These are phyloP conservation scores for Junonia oenone DNA, from an alignment of 2,888 invertebrate species.

Conservation along the genomic window DNA sequence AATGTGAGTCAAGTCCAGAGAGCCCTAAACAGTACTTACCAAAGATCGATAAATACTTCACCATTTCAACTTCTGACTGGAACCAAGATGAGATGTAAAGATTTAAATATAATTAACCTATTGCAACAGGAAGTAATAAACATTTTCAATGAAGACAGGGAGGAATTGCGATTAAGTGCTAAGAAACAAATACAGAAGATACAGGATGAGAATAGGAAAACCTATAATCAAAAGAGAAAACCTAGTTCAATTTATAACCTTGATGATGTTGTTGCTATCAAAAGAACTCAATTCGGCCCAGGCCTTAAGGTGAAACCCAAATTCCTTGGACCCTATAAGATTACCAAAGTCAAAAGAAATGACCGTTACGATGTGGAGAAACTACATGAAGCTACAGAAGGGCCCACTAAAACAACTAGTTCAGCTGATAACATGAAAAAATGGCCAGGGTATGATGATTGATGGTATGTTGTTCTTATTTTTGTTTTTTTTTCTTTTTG, in stretches of 20 bases:
- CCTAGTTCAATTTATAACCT: background rate
- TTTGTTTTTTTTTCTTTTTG: no score
- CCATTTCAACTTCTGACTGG: constrained; percentile 27
- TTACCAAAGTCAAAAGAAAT: constrained; percentile 34
- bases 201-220: constrained; percentile 27
- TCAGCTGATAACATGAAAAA: constrained; percentile 31
- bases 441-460: background rate
- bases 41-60: no score
- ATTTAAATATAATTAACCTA: constrained; percentile 27
- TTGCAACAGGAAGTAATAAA: constrained; percentile 36
- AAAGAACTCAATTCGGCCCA: constrained; percentile 41
- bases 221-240: constrained; percentile 21
- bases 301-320: constrained; percentile 42
- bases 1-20: background rate
- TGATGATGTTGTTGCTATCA: constrained; percentile 38
- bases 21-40: constrained; percentile 17
- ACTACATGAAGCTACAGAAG: constrained; percentile 27
- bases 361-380: constrained; percentile 41
- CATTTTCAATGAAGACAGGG: constrained; percentile 31
- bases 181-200: background rate
- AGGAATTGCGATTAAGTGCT: constrained; percentile 29
- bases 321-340: constrained; percentile 42
- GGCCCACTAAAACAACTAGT: constrained; percentile 32
- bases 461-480: no score
- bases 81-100: constrained; percentile 23